Percentiles rank a stretch among this genome's conserved stretches.
These are phyloP conservation scores for Papilio polyxenes DNA, from an alignment of 1,140 invertebrate species.

Conservation along the genomic window DNA sequence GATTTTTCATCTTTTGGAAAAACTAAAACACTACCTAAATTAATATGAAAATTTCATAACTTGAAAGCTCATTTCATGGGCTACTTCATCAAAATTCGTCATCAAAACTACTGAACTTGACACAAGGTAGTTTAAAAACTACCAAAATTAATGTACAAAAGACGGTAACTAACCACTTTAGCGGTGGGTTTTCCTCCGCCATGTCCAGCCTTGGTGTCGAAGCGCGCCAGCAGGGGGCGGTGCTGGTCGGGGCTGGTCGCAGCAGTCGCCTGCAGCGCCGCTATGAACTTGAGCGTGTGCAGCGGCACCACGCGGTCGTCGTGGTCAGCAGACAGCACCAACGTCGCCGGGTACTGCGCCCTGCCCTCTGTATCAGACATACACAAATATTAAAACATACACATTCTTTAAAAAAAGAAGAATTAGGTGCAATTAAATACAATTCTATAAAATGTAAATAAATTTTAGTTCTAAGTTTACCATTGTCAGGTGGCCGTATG, in stretches of 20 bases:
- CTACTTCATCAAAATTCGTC: too few species aligned
- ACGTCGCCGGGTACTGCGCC: slow-evolving; percentile 92
- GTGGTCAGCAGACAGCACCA: slow-evolving; percentile 97
- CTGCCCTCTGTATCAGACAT: slow-evolving; percentile 46
- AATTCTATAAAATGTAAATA: too few species aligned
- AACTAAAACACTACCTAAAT: too few species aligned
- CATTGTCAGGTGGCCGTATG: slow-evolving; percentile 85
- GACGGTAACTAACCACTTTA: slow-evolving; percentile 82
- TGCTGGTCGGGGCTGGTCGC: slow-evolving; percentile 85
- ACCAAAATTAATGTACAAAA: too few species aligned
- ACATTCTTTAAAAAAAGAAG: too few species aligned
- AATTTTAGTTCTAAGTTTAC: slow-evolving; percentile 45
- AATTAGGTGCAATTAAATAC: too few species aligned
- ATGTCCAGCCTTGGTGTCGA: slow-evolving; percentile 98
- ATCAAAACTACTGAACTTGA: too few species aligned
- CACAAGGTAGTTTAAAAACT: too few species aligned
- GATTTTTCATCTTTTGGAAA: too few species aligned
- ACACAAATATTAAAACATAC: background rate
- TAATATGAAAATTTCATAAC: too few species aligned
- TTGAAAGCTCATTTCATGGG: too few species aligned
- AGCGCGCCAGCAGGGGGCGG: slow-evolving; percentile 93
- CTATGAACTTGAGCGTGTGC: slow-evolving; percentile 97
- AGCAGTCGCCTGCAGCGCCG: slow-evolving; percentile 92
- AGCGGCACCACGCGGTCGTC: slow-evolving; percentile 98
- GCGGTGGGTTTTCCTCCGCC: slow-evolving; percentile 97